A percentile compares a stretch with the other conserved stretches of the same genome.
These are phyloP conservation scores for Galeopsomyia nigrocyanea DNA, from an alignment of 2,888 invertebrate genomes.

Conservation along the genomic window DNA sequence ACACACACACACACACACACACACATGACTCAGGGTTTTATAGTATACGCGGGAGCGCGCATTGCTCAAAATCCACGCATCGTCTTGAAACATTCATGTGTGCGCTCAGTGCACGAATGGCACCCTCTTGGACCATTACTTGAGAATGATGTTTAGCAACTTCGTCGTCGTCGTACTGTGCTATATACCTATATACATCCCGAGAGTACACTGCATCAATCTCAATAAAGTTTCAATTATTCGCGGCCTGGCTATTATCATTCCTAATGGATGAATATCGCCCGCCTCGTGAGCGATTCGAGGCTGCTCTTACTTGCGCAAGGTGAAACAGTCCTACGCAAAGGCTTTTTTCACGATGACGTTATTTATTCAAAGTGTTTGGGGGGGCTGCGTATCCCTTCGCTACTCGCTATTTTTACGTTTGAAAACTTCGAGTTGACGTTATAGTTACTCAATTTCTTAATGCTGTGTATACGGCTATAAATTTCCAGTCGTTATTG, in stretches of 20 bases:
- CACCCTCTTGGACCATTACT: slow-evolving; percentile 7
- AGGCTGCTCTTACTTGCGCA: neutral
- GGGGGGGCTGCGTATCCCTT: neutral
- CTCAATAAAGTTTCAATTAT: slow-evolving; percentile 46
- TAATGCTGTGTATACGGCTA: too few species aligned
- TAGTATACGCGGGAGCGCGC: neutral
- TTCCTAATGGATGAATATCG: slow-evolving; percentile 27
- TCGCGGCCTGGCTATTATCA: slow-evolving; percentile 31
- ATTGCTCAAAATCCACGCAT: neutral
- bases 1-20: too few species aligned
- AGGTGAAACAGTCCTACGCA: too few species aligned
- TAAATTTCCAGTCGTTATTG: too few species aligned
- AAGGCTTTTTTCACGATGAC: slow-evolving; percentile 31
- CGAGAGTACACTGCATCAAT: slow-evolving; percentile 15
- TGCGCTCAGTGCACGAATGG: neutral
- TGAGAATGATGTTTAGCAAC: neutral
- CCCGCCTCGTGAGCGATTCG: neutral
- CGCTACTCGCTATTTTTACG: slow-evolving; percentile 10
- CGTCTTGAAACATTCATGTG: slow-evolving; percentile 28
- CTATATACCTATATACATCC: neutral
- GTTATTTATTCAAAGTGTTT: slow-evolving; percentile 17
- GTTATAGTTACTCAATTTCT: slow-evolving; percentile 5
- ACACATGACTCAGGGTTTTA: neutral
- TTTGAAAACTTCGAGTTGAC: slow-evolving; percentile 12
- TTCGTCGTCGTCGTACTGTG: neutral